A percentile compares a stretch with the other conserved stretches of the same genome.
Conservation (phyloP, 2,797 vertebrate genomes). For the Brachymystax lenok region DNA sequence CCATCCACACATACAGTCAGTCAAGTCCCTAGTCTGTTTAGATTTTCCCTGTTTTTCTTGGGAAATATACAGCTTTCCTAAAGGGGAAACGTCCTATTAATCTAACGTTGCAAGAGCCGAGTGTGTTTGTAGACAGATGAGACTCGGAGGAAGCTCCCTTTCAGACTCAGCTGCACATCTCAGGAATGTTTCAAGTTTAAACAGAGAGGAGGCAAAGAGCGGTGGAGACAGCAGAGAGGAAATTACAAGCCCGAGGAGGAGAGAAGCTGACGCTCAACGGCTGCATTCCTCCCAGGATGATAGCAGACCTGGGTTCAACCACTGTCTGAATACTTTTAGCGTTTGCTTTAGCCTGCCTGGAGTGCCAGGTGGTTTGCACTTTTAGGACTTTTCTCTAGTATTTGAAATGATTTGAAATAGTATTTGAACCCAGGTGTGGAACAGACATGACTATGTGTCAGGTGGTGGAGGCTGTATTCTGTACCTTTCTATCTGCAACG, state of each 20-base stretch:
- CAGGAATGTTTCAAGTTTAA: constrained; percentile 72
- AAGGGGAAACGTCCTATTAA: constrained; percentile 31
- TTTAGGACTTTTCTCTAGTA: background rate
- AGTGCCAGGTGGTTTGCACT: background rate
- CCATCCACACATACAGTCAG: constrained; percentile 32
- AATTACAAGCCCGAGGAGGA: constrained; percentile 60
- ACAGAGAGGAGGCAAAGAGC: constrained; percentile 44
- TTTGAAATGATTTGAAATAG: background rate
- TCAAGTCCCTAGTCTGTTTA: constrained; percentile 27
- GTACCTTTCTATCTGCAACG: background rate
- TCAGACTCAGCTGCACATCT: constrained; percentile 60
- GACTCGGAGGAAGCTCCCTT: constrained; percentile 27
- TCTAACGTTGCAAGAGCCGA: constrained; percentile 30
- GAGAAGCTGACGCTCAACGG: background rate
- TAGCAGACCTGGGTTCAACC: constrained; percentile 13
- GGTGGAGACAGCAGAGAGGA: constrained; percentile 63
- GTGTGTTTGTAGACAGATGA: constrained; percentile 29
- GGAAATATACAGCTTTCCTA: background rate
- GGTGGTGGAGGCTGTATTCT: background rate
- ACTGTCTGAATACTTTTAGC: background rate
- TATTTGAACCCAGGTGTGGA: background rate
- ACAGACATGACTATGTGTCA: background rate
- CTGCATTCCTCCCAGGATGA: constrained; percentile 51
- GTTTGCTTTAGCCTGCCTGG: background rate
- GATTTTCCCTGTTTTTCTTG: background rate